These are phyloP conservation scores for Leptobrachium leishanense DNA, from an alignment of 2,113 vertebrate species.

Conservation along the genomic window DNA sequence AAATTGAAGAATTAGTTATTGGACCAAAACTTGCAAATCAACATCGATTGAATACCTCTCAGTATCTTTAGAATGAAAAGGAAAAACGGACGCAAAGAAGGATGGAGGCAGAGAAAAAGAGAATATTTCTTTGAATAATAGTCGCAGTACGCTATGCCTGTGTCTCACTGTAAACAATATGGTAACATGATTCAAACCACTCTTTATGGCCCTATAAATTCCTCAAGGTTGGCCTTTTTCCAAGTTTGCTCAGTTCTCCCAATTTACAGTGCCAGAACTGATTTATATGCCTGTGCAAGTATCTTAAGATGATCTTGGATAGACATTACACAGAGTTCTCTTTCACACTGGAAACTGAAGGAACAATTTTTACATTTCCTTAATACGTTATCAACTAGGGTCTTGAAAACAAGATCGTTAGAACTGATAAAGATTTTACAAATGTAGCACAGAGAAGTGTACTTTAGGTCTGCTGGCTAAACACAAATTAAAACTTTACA, in stretches of 20 bases:
- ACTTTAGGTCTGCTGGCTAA: neutral
- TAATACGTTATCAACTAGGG: conserved; percentile 14
- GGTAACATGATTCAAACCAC: conserved; percentile 48
- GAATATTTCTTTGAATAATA: conserved; percentile 23
- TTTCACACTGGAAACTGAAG: conserved; percentile 32
- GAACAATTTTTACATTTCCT: conserved; percentile 24
- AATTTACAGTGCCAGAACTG: conserved; percentile 46
- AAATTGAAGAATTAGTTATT: too few relatives aligned
- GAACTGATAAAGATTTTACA: neutral
- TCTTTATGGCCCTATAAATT: conserved; percentile 50
- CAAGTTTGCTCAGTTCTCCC: conserved; percentile 40
- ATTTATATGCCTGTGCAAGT: conserved; percentile 44
- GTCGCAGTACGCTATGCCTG: conserved; percentile 24
- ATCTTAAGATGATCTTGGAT: conserved; percentile 44
- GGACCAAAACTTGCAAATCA: too few relatives aligned
- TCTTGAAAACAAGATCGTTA: neutral
- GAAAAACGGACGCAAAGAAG: neutral
- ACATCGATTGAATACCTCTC: too few relatives aligned
- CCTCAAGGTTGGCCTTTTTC: conserved; percentile 38
- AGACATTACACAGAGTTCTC: conserved; percentile 41
- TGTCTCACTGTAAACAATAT: conserved; percentile 45
- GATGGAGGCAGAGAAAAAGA: neutral
- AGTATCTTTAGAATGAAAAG: neutral
- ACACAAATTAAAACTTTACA: neutral
- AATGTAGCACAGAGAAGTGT: neutral